These are phyloP conservation scores for Drosophila pseudoobscura DNA, from an alignment of 1,140 invertebrate species.

Conservation along the genomic window DNA sequence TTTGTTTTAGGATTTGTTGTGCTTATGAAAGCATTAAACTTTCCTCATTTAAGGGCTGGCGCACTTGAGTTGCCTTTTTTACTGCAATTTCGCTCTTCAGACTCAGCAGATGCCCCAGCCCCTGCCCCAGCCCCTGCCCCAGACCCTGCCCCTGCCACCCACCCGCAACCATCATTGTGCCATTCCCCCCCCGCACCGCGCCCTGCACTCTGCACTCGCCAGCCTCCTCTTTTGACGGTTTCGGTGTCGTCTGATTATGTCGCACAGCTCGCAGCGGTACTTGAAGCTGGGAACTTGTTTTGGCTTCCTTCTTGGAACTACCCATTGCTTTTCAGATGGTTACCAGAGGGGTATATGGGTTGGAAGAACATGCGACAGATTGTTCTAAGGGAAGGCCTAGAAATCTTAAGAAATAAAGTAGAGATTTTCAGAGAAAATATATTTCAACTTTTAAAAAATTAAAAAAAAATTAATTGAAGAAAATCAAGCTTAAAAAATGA, in stretches of 20 bases:
- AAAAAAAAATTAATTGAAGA: no score
- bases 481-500: no score
- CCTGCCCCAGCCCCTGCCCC: no score
- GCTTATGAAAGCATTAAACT: constrained; percentile 82
- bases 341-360: background rate
- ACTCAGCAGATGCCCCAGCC: constrained; percentile 12
- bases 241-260: constrained; percentile 64
- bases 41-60: constrained; percentile 77
- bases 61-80: constrained; percentile 79
- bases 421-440: no score
- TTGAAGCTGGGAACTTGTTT: constrained; percentile 27
- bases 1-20: constrained; percentile 80
- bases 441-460: no score
- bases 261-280: constrained; percentile 51
- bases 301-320: constrained; percentile 25
- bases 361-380: no score
- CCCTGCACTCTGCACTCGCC: background rate
- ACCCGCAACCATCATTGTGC: no score
- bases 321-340: constrained; percentile 3
- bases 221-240: constrained; percentile 23
- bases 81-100: constrained; percentile 73
- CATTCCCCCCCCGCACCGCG: background rate
- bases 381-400: background rate
- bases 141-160: no score
- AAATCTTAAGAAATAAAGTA: no score